phyloP scores from a whole-genome alignment of 2,797 vertebrate species.

The Rhincodon typus region DNA sequence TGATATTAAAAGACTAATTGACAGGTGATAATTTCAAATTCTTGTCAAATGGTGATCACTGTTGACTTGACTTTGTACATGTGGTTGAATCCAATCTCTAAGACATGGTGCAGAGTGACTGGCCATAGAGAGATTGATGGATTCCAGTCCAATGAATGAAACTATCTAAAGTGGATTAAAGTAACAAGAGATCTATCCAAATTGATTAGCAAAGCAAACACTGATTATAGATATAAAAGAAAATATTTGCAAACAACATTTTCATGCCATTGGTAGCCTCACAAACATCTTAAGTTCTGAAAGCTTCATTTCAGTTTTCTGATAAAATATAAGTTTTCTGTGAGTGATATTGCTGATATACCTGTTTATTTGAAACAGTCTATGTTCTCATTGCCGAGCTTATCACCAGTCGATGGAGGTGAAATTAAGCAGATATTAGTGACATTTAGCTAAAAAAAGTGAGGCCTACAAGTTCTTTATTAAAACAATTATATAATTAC shows the following conservation, averaged over 20 bases:
- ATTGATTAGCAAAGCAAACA: neutral
- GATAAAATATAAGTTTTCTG: neutral
- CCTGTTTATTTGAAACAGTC: neutral
- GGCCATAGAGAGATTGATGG: neutral
- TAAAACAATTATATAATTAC: neutral
- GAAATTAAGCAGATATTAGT: neutral
- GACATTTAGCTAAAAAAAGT: neutral
- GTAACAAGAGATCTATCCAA: neutral
- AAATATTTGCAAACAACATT: neutral
- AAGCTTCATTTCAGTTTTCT: neutral
- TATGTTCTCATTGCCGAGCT: neutral
- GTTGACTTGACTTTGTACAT: neutral
- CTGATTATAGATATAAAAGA: neutral
- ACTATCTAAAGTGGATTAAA: neutral
- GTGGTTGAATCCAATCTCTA: neutral
- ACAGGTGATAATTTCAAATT: neutral
- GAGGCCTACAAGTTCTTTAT: neutral
- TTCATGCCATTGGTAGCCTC: neutral
- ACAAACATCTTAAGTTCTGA: neutral
- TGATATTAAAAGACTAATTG: neutral
- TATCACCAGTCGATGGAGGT: neutral
- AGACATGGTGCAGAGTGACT: neutral
- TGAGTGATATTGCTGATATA: neutral
- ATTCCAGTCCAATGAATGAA: neutral
- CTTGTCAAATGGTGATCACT: neutral